phyloP scores from a whole-genome alignment of 1,140 invertebrate genomes.

The Drosophila navojoa region DNA sequence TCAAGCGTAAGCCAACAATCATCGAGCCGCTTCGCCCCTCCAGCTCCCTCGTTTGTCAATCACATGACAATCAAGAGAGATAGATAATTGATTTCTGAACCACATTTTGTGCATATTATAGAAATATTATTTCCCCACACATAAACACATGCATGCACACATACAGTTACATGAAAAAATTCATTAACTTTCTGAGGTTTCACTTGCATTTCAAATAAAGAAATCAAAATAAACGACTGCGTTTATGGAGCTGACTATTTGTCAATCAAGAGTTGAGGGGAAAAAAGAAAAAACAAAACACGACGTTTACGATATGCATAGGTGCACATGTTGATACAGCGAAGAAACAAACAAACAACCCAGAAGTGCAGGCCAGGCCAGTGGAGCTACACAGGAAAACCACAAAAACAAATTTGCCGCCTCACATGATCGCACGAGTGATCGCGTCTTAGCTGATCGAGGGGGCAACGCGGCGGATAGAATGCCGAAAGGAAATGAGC shows the following conservation, averaged over 20 bases:
- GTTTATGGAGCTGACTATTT: slow-evolving; percentile 53
- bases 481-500: slow-evolving; percentile 27
- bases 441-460: slow-evolving; percentile 61
- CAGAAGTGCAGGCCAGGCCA: neutral
- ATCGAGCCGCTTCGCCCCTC: neutral
- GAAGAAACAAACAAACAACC: slow-evolving; percentile 59
- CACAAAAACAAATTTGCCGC: slow-evolving; percentile 84
- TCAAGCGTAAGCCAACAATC: slow-evolving; percentile 29
- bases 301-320: slow-evolving; percentile 80
- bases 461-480: neutral
- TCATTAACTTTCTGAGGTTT: slow-evolving; percentile 75
- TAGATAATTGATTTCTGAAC: slow-evolving; percentile 69
- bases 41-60: slow-evolving; percentile 51
- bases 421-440: slow-evolving; percentile 82
- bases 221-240: slow-evolving; percentile 31
- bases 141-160: neutral
- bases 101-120: slow-evolving; percentile 54
- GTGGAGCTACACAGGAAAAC: slow-evolving; percentile 75
- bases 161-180: slow-evolving; percentile 42
- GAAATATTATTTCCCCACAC: slow-evolving; percentile 48
- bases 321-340: slow-evolving; percentile 82
- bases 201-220: slow-evolving; percentile 27
- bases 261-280: slow-evolving; percentile 59
- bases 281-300: slow-evolving; percentile 2
- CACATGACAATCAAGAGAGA: slow-evolving; percentile 48